Evolutionary conservation across 2,888 invertebrate species (phyloP).

Genomic region (Petrolisthes manimaculis): DNA sequence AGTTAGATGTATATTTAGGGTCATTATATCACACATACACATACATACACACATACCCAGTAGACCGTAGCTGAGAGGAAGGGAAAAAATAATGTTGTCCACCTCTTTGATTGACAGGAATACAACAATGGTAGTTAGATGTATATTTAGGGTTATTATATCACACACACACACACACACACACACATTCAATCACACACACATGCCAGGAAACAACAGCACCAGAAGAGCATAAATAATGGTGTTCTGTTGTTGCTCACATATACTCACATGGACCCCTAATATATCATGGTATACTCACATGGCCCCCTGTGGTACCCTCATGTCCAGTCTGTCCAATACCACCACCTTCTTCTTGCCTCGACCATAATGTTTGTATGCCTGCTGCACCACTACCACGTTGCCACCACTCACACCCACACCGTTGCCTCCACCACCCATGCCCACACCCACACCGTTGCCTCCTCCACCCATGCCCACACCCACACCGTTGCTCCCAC

Average conservation of each 20-base stretch:
- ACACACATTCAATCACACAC: too few species aligned
- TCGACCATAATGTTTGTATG: constrained; percentile 57
- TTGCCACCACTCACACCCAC: constrained; percentile 11
- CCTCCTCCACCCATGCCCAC: too few species aligned
- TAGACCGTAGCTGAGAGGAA: constrained; percentile 63
- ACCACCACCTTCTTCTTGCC: constrained; percentile 59
- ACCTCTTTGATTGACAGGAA: too few species aligned
- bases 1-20: not conserved
- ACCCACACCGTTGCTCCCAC: too few species aligned
- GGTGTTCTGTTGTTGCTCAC: too few species aligned
- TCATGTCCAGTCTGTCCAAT: constrained; percentile 62
- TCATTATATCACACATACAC: not conserved
- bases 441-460: not conserved
- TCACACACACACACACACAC: not conserved
- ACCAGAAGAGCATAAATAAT: too few species aligned
- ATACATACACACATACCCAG: constrained; percentile 65
- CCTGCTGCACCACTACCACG: constrained; percentile 59
- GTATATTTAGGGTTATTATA: not conserved
- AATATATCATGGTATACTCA: too few species aligned
- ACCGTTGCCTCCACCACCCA: not conserved
- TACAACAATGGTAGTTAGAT: too few species aligned
- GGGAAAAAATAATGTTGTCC: too few species aligned
- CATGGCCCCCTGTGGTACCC: constrained; percentile 64
- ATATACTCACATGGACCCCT: constrained; percentile 2
- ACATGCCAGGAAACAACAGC: too few species aligned